These are phyloP conservation scores for Tipula lateralis DNA, from an alignment of 2,888 invertebrate genomes.

Conservation along the genomic window DNA sequence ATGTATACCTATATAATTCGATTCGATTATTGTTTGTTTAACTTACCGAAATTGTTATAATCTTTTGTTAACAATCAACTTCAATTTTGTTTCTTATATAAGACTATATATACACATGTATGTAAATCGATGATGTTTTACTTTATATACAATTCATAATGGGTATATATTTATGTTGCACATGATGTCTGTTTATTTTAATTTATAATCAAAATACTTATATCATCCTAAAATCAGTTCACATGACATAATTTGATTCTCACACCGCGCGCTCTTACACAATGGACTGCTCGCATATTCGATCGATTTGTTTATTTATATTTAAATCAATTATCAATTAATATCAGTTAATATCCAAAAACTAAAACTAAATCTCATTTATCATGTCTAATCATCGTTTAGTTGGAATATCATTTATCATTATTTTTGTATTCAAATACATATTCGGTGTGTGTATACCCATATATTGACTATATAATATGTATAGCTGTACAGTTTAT, in stretches of 20 bases:
- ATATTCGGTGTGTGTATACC: not conserved
- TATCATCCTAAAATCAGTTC: not conserved
- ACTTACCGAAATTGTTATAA: not conserved
- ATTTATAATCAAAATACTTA: not conserved
- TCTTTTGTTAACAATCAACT: not conserved
- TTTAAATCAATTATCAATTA: slow-evolving; percentile 2
- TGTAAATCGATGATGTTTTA: not conserved
- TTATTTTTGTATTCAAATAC: not conserved
- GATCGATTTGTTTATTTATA: slow-evolving; percentile 19
- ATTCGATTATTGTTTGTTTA: slow-evolving; percentile 19
- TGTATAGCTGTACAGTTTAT: not conserved
- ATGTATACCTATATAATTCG: not conserved
- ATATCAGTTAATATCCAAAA: not conserved
- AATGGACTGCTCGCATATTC: not conserved
- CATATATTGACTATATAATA: not conserved
- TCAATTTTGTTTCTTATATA: not conserved
- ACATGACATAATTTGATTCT: not conserved
- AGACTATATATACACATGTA: too few relatives aligned
- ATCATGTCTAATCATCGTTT: slow-evolving; percentile 24
- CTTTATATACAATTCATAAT: not conserved
- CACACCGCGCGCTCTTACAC: not conserved
- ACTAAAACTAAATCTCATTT: not conserved
- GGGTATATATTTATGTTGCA: not conserved
- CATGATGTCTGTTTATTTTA: not conserved
- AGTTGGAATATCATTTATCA: slow-evolving; percentile 11